Conservation (phyloP, 1,140 invertebrate species). For the Pectinophora gossypiella region DNA sequence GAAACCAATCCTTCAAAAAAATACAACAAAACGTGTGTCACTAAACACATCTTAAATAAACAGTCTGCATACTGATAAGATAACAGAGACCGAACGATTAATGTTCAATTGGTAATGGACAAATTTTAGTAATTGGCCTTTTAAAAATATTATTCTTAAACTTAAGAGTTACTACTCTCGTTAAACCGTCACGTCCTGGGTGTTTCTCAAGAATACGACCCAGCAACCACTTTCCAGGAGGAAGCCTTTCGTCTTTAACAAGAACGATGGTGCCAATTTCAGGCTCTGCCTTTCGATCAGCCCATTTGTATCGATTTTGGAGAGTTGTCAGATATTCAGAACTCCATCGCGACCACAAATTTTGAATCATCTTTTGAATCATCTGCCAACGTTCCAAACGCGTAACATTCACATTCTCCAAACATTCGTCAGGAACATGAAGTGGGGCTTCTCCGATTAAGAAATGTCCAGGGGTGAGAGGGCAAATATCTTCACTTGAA, state of each 20-base stretch:
- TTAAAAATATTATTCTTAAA: slow-evolving; percentile 14
- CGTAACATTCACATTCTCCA: background rate
- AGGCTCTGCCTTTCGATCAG: background rate
- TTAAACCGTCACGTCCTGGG: slow-evolving; percentile 32
- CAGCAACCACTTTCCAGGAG: slow-evolving; percentile 35
- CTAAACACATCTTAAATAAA: too few relatives aligned
- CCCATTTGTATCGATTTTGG: slow-evolving; percentile 13
- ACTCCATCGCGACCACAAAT: slow-evolving; percentile 26
- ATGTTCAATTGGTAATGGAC: too few relatives aligned
- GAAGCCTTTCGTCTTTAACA: slow-evolving; percentile 13
- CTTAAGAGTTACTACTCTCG: slow-evolving; percentile 34
- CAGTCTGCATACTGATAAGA: too few relatives aligned
- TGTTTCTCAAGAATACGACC: slow-evolving; percentile 29
- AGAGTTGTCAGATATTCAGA: slow-evolving; percentile 20
- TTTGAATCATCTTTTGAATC: slow-evolving; percentile 7
- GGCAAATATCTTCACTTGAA: slow-evolving; percentile 9
- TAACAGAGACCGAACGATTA: too few relatives aligned
- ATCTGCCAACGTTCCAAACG: background rate
- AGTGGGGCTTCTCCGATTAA: slow-evolving; percentile 17
- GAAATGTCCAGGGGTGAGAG: slow-evolving; percentile 36
- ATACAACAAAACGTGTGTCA: too few relatives aligned
- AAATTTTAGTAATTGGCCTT: background rate
- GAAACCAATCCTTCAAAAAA: too few relatives aligned
- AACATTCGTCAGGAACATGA: background rate
- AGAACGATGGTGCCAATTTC: slow-evolving; percentile 11